phyloP scores from a whole-genome alignment of 2,113 vertebrate genomes.

The Tricholaema leucomelas region DNA sequence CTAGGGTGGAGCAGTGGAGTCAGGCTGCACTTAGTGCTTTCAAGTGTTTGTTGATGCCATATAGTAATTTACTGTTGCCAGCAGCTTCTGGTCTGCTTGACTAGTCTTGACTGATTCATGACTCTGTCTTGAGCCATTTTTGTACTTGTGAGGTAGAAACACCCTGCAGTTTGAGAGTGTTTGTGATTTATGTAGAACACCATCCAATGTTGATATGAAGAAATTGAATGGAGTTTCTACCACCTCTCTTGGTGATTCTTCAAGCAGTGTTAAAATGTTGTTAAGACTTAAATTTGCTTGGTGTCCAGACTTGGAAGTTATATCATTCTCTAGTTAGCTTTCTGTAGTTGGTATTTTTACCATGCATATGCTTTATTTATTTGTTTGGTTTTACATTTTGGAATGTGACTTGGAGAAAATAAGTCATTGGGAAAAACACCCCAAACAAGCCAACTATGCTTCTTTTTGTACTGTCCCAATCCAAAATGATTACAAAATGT shows the following conservation, averaged over 20 bases:
- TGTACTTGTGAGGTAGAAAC: neutral
- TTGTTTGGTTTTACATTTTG: neutral
- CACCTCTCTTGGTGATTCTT: neutral
- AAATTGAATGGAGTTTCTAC: neutral
- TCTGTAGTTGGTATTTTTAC: neutral
- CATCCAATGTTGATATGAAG: neutral
- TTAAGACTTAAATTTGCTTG: neutral
- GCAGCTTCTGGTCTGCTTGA: neutral
- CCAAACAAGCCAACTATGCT: neutral
- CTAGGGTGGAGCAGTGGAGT: neutral
- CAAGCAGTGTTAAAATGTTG: neutral
- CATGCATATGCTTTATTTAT: neutral
- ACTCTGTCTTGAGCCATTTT: neutral
- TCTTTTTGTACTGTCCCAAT: neutral
- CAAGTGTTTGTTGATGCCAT: neutral
- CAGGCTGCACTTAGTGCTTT: neutral
- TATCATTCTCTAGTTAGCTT: neutral
- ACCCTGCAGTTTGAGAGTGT: neutral
- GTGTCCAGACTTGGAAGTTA: neutral
- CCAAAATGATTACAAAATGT: neutral
- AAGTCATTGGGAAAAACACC: accelerated
- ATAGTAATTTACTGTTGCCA: neutral
- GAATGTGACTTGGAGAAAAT: neutral
- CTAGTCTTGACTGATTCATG: neutral
- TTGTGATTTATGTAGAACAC: neutral